Percentiles rank a stretch among this genome's conserved stretches.
Evolutionary conservation across 2,797 vertebrate species (phyloP).

Genomic region (Sebastes flavidus): DNA sequence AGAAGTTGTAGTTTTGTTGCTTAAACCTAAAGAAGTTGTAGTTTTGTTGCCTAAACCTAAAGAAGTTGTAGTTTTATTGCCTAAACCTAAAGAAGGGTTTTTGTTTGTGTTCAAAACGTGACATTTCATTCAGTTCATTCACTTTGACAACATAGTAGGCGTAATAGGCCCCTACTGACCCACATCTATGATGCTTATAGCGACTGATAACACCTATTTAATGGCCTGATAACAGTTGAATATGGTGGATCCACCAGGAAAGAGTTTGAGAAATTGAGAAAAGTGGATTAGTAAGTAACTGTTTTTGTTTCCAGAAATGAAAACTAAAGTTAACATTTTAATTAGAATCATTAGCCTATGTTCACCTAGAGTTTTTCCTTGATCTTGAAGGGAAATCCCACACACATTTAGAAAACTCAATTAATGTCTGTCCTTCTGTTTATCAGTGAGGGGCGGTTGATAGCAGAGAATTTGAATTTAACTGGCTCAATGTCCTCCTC

Average conservation of each 20-base stretch:
- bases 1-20: too few species aligned
- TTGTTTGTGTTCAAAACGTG: too few species aligned
- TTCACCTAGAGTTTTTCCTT: background rate
- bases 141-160: too few species aligned
- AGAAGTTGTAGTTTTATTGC: too few species aligned
- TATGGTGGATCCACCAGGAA: background rate
- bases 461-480: conserved; percentile 67
- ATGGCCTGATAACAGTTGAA: too few species aligned
- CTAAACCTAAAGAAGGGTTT: too few species aligned
- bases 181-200: too few species aligned
- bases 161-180: too few species aligned
- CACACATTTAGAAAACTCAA: background rate
- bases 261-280: background rate
- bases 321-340: background rate
- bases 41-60: too few species aligned
- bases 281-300: background rate
- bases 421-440: conserved; percentile 45
- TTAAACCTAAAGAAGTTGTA: too few species aligned
- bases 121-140: too few species aligned
- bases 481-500: conserved; percentile 59
- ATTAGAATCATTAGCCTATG: background rate
- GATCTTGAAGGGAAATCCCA: background rate
- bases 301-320: background rate
- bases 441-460: conserved; percentile 64
- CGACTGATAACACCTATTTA: too few species aligned